Percentiles rank a stretch among this genome's conserved stretches.
Conservation (phyloP, 1,140 invertebrate species). For the Drosophila parabipectinata region DNA sequence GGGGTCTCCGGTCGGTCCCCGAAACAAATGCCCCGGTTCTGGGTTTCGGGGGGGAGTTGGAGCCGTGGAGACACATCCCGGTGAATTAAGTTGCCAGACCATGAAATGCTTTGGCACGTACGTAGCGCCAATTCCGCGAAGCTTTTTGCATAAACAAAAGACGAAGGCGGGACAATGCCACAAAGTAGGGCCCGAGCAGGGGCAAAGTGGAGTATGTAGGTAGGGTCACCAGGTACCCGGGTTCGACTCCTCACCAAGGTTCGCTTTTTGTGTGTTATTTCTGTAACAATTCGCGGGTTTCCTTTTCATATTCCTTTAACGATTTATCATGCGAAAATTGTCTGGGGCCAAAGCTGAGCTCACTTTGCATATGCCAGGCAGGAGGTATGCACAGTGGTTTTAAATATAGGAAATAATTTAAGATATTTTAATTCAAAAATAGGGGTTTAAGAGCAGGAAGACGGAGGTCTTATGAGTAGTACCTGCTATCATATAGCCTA, state of each 20-base stretch:
- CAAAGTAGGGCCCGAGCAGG: neutral
- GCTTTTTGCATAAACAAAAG: constrained; percentile 78
- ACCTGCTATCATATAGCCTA: too few relatives aligned
- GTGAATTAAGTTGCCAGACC: constrained; percentile 80
- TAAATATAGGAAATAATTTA: neutral
- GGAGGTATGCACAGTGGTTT: constrained; percentile 20
- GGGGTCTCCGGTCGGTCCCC: neutral
- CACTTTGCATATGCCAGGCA: constrained; percentile 68
- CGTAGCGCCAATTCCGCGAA: constrained; percentile 77
- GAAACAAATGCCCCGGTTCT: constrained; percentile 13
- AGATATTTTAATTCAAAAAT: too few relatives aligned
- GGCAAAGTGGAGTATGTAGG: neutral
- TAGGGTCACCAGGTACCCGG: constrained; percentile 13
- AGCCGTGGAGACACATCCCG: constrained; percentile 23
- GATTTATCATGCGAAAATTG: constrained; percentile 82
- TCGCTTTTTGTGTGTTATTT: constrained; percentile 60
- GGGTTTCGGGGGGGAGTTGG: neutral
- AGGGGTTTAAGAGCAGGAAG: too few relatives aligned
- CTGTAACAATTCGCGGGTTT: constrained; percentile 74
- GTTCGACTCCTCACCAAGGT: constrained; percentile 15
- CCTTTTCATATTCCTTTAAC: constrained; percentile 79
- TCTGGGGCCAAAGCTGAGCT: constrained; percentile 59
- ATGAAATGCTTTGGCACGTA: constrained; percentile 81
- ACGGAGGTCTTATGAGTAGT: too few relatives aligned
- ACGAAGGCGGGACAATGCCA: constrained; percentile 28